Evolutionary conservation across 2,797 vertebrate species (phyloP), one percentile per base, ranked within the genome.

Genomic region (Cheracebus regulus): DNA sequence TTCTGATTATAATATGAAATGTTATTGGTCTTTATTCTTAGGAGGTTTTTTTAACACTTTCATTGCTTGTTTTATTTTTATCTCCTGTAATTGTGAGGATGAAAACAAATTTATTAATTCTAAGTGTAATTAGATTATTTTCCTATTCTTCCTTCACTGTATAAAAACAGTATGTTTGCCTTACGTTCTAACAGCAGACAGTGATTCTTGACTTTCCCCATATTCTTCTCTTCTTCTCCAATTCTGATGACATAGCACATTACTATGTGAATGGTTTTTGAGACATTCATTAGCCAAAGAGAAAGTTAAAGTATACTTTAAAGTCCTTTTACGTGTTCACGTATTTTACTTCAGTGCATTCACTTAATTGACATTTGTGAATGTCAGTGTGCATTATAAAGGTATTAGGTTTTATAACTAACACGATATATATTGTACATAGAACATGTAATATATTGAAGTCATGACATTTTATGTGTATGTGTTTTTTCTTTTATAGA

Each of bases 401-500:
- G 13, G 20, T 70, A 48, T 70, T 92, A 48, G 6, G 17, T 76
- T 91, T 85, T 84, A 46, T 84, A 92, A 67, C 26, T 92, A 95
- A 94, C 17, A 81, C 81, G 9, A 72, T 50, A 7, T 88, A 7
- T 86, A 70, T 67, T 90, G n/a, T 22, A 22, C 52, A 22, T 55
- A 22, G 8, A 95, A 94, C 17, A 81, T 84, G 9, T 80, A 57
- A 5, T 88, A 11, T 83, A 70, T 67, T 88, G n/a, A 96, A 96
- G 70, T 82, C 82, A 95, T 85, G 44, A 36, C 84, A 94, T 92
- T 96, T 96, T 89, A 61, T 78, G 7, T 96, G 72, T 95, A n/a
- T 50, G 94, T 95, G 87, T 95, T 93, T 90, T 58, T 78, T 96
- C 95, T 97, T 90, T 76, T 96, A 64, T 94, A 99, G 99, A 99